Percentiles rank a stretch among this genome's conserved stretches.
These are phyloP conservation scores for Melanotaenia pygmaea DNA, from an alignment of 2,797 vertebrate genomes.

Conservation along the genomic window DNA sequence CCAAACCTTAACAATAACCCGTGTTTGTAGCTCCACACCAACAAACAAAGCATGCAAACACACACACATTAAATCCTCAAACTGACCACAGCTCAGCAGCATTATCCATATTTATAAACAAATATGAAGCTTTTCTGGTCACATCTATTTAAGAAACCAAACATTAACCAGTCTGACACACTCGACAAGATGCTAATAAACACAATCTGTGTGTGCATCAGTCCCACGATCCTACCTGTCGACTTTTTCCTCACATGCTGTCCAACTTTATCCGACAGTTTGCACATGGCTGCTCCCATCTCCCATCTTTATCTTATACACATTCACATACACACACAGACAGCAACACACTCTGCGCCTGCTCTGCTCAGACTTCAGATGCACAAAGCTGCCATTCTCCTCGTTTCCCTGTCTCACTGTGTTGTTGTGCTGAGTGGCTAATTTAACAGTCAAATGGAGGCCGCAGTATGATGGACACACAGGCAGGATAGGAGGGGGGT, in stretches of 20 bases:
- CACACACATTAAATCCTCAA: background rate
- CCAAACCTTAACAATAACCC: background rate
- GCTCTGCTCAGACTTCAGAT: slow-evolving; percentile 41
- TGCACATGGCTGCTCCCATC: slow-evolving; percentile 87
- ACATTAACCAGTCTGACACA: background rate
- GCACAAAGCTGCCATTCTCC: slow-evolving; percentile 44
- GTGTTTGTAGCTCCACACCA: background rate
- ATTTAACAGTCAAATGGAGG: slow-evolving; percentile 84
- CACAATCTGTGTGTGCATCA: background rate
- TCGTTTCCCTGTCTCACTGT: slow-evolving; percentile 28
- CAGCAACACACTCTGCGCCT: background rate
- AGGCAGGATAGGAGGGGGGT: slow-evolving; percentile 20
- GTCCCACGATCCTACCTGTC: slow-evolving; percentile 70
- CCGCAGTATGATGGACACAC: slow-evolving; percentile 62
- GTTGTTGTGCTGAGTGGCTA: slow-evolving; percentile 74
- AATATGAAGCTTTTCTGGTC: background rate
- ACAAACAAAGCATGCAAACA: slow-evolving; percentile 11
- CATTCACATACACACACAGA: slow-evolving; percentile 14
- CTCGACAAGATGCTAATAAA: slow-evolving; percentile 5
- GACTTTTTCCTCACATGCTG: slow-evolving; percentile 83
- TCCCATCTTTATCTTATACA: slow-evolving; percentile 60
- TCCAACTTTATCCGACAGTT: slow-evolving; percentile 85
- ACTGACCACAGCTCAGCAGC: slow-evolving; percentile 22
- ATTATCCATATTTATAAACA: background rate
- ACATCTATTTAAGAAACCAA: background rate